phyloP scores from a whole-genome alignment of 2,113 vertebrate genomes.

The Lasiurus cinereus region DNA sequence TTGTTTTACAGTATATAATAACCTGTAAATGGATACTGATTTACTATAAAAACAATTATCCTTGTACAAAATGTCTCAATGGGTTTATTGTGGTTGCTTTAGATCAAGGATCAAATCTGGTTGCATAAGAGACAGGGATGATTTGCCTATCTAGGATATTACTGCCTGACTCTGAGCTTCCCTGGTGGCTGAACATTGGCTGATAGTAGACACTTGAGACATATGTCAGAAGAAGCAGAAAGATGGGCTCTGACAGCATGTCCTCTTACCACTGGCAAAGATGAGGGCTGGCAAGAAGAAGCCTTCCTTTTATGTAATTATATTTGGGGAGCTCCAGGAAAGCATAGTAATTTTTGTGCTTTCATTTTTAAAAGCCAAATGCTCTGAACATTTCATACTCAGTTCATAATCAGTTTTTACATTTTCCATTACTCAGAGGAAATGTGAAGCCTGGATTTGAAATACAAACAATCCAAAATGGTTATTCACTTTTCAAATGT shows the following conservation, averaged over 20 bases:
- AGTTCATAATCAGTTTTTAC: conserved; percentile 52
- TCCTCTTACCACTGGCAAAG: neutral
- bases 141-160: neutral
- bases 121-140: conserved; percentile 54
- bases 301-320: neutral
- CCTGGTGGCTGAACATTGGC: neutral
- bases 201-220: conserved; percentile 12
- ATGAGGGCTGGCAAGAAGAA: conserved; percentile 32
- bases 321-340: neutral
- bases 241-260: conserved; percentile 13
- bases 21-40: conserved; percentile 74
- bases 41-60: conserved; percentile 71
- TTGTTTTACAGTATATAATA: conserved; percentile 81
- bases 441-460: conserved; percentile 51
- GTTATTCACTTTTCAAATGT: conserved; percentile 30
- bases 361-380: conserved; percentile 64
- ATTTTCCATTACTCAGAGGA: conserved; percentile 69
- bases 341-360: conserved; percentile 18
- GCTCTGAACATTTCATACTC: conserved; percentile 27
- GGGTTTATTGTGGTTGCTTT: conserved; percentile 78
- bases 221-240: neutral
- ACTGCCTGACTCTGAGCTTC: neutral
- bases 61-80: conserved; percentile 58
- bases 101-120: conserved; percentile 80
- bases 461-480: conserved; percentile 54